These are phyloP conservation scores for Carabus problematicus DNA, from an alignment of 2,888 invertebrate species.

Conservation along the genomic window DNA sequence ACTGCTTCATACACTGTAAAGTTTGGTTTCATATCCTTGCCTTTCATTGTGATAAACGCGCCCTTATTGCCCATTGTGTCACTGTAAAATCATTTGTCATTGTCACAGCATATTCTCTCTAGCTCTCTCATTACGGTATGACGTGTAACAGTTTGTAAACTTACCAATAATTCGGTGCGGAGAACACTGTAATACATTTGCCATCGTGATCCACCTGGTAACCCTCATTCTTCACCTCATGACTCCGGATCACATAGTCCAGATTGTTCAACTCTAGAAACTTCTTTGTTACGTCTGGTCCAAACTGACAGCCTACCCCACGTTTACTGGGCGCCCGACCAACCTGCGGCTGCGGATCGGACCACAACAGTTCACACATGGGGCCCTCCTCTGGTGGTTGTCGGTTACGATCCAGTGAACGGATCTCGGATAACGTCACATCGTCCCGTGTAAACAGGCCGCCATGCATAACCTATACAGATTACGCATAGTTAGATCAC, in stretches of 20 bases:
- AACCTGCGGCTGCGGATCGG: slow-evolving; percentile 90
- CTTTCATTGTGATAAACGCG: slow-evolving; percentile 94
- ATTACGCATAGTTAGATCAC: too few relatives aligned
- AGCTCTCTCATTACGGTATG: too few relatives aligned
- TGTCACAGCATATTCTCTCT: too few relatives aligned
- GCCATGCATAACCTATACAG: slow-evolving; percentile 97
- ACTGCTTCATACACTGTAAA: slow-evolving; percentile 94
- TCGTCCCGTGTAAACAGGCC: slow-evolving; percentile 94
- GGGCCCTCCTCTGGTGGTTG: slow-evolving; percentile 96
- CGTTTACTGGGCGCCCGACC: slow-evolving; percentile 95
- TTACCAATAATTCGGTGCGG: slow-evolving; percentile 99
- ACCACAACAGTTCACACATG: slow-evolving; percentile 99
- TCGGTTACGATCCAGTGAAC: slow-evolving; percentile 86
- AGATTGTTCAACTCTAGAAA: slow-evolving; percentile 87
- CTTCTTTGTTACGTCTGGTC: slow-evolving; percentile 91
- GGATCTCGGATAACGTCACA: slow-evolving; percentile 92
- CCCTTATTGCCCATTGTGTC: slow-evolving; percentile 99
- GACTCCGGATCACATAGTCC: slow-evolving; percentile 94
- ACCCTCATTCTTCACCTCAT: slow-evolving; percentile 96
- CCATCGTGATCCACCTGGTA: slow-evolving; percentile 95
- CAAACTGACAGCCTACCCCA: slow-evolving; percentile 98
- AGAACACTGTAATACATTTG: slow-evolving; percentile 98
- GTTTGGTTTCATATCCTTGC: slow-evolving; percentile 88
- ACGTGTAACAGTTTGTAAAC: too few relatives aligned
- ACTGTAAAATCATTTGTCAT: slow-evolving; percentile 67